phyloP scores from a whole-genome alignment of 1,140 invertebrate genomes.

The Drosophila cardini region DNA sequence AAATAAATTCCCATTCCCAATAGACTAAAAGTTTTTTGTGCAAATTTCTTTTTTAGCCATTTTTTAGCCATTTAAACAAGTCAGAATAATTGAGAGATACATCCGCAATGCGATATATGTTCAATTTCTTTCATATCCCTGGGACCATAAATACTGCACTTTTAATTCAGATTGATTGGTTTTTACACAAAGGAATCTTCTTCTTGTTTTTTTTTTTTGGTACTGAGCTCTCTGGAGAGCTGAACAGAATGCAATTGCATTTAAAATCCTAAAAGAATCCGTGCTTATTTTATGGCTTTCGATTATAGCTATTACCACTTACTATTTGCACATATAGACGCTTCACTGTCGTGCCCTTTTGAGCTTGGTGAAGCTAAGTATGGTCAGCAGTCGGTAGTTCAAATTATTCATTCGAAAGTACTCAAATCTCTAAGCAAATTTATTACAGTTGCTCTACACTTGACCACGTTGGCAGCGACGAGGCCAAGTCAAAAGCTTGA shows the following conservation, averaged over 20 bases:
- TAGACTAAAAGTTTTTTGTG: no score
- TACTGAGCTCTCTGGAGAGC: neutral
- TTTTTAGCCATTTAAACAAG: neutral
- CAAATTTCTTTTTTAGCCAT: no score
- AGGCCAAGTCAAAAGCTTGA: slow-evolving; percentile 20
- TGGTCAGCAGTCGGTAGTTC: slow-evolving; percentile 14
- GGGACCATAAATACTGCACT: neutral
- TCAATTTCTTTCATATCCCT: neutral
- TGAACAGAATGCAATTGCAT: neutral
- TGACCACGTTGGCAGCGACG: slow-evolving; percentile 13
- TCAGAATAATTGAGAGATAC: neutral
- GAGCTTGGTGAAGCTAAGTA: neutral
- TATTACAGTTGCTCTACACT: slow-evolving; percentile 19
- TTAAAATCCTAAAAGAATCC: neutral
- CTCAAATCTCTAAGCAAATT: slow-evolving; percentile 22
- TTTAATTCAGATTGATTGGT: slow-evolving; percentile 19
- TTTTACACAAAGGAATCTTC: neutral
- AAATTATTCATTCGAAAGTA: slow-evolving; percentile 52
- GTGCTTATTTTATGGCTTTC: slow-evolving; percentile 13
- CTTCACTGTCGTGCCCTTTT: neutral
- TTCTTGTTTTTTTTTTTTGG: neutral
- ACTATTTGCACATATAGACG: neutral
- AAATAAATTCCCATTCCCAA: no score
- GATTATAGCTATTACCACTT: slow-evolving; percentile 19
- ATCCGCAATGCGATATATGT: neutral